phyloP scores from a whole-genome alignment of 2,113 vertebrate species.

The Gavia stellata region DNA sequence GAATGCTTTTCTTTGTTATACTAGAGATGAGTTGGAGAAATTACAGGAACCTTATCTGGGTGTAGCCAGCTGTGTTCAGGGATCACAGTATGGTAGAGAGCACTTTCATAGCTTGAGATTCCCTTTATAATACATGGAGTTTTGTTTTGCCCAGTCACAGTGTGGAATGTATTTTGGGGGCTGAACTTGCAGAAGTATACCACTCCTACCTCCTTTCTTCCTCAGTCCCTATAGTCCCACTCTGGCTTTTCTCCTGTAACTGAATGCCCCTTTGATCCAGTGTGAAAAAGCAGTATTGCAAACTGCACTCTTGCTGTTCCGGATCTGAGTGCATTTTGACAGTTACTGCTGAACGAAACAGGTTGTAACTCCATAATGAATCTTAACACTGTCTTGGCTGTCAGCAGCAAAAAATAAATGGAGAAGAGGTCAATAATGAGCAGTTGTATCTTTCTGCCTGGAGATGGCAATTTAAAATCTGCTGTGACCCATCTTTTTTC shows the following conservation, averaged over 20 bases:
- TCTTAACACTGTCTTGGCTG: neutral
- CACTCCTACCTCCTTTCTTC: neutral
- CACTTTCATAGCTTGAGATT: neutral
- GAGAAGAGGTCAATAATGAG: neutral
- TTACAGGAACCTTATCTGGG: neutral
- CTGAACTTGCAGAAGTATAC: neutral
- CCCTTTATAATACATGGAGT: neutral
- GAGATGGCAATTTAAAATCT: neutral
- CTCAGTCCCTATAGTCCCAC: neutral
- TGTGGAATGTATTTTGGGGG: neutral
- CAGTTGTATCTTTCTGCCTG: neutral
- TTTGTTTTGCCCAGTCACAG: neutral
- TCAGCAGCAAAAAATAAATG: neutral
- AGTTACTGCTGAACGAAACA: neutral
- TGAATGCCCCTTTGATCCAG: neutral
- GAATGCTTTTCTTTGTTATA: neutral
- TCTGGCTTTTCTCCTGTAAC: neutral
- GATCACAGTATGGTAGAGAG: neutral
- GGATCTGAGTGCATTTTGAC: neutral
- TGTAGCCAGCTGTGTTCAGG: neutral
- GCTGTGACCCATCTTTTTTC: neutral
- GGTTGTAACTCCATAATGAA: neutral
- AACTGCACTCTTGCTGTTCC: neutral
- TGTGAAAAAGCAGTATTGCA: neutral
- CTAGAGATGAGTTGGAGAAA: neutral